These are phyloP conservation scores for Spermophilus dauricus DNA, from an alignment of 2,113 vertebrate genomes.

Conservation along the genomic window DNA sequence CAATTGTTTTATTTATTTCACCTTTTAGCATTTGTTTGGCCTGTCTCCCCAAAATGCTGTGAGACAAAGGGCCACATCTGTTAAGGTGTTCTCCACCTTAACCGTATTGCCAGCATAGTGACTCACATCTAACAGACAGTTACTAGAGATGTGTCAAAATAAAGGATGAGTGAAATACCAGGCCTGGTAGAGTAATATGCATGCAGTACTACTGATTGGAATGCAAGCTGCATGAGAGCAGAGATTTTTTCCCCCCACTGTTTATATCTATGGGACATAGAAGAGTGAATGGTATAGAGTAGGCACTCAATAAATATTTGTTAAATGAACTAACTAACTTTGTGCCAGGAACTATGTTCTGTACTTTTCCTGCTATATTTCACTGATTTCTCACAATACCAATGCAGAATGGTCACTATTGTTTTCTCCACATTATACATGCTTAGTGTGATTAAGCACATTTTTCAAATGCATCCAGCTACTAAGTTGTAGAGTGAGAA, in stretches of 20 bases:
- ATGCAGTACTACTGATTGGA: background rate
- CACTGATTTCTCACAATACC: background rate
- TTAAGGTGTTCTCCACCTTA: background rate
- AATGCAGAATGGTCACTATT: background rate
- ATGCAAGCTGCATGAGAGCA: background rate
- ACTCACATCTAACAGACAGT: background rate
- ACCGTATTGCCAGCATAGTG: background rate
- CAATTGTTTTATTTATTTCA: conserved; percentile 14
- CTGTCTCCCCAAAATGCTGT: background rate
- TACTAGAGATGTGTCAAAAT: background rate
- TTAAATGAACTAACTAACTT: conserved; percentile 4
- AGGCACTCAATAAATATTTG: background rate
- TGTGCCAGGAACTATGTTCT: background rate
- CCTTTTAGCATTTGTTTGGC: background rate
- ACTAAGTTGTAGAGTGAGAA: background rate
- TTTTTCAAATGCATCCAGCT: background rate
- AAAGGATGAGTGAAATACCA: background rate
- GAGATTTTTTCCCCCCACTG: conserved; percentile 41
- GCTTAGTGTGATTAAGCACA: background rate
- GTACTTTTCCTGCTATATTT: background rate
- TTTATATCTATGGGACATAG: background rate
- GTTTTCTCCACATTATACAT: background rate
- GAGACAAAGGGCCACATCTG: background rate
- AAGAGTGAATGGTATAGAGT: background rate
- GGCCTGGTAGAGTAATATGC: background rate